These are phyloP conservation scores for Sylvilagus bachmani DNA, from an alignment of 2,113 vertebrate species.

Conservation along the genomic window DNA sequence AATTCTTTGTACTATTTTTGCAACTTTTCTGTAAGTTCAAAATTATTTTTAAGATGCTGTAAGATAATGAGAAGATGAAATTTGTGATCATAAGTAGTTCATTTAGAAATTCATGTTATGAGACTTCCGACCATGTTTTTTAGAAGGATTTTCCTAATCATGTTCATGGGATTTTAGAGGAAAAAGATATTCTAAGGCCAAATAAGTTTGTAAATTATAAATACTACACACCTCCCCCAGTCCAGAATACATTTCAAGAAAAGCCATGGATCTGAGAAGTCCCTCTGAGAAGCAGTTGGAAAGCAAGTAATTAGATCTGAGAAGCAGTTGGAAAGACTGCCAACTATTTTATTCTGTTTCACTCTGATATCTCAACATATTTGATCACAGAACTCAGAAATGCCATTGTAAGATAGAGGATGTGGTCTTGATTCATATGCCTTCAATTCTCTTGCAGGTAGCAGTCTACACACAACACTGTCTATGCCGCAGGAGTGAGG, in stretches of 20 bases:
- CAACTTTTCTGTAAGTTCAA: background rate
- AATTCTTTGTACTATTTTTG: background rate
- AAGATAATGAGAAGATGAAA: background rate
- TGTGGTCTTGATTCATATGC: slow-evolving; percentile 1
- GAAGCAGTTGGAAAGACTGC: background rate
- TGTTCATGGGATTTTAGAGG: background rate
- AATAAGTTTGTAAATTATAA: background rate
- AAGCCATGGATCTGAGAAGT: background rate
- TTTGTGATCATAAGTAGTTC: background rate
- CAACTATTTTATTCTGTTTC: slow-evolving; percentile 32
- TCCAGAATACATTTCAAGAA: background rate
- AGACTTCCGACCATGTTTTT: slow-evolving; percentile 43
- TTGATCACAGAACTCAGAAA: background rate
- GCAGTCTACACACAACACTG: background rate
- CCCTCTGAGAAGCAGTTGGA: background rate
- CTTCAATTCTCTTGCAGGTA: background rate
- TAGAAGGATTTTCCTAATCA: background rate
- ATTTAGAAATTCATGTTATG: background rate
- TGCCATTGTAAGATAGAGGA: background rate
- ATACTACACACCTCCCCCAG: background rate
- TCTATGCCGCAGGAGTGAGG: background rate
- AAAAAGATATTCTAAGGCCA: background rate
- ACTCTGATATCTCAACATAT: background rate
- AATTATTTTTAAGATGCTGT: slow-evolving; percentile 6
- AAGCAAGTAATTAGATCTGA: background rate